These are phyloP conservation scores for Geococcyx californianus DNA, from an alignment of 2,113 vertebrate genomes.

Conservation along the genomic window DNA sequence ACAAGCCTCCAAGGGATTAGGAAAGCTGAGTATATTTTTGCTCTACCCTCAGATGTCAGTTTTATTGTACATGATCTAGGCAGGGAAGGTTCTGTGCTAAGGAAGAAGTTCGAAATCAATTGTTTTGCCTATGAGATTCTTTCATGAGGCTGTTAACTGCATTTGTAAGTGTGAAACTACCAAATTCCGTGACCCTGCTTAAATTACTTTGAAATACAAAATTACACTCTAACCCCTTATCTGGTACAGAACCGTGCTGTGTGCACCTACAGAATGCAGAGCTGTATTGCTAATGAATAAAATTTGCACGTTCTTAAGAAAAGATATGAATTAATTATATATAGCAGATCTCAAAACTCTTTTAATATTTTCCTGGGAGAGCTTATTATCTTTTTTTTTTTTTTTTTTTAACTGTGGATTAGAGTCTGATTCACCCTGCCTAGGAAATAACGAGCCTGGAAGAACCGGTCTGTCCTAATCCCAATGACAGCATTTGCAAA, in stretches of 20 bases:
- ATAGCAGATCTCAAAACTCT: background rate
- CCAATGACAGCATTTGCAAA: fast-evolving
- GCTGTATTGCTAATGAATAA: background rate
- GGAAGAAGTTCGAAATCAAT: slow-evolving; percentile 50
- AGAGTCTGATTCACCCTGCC: background rate
- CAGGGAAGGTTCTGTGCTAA: slow-evolving; percentile 2
- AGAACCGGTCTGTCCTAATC: background rate
- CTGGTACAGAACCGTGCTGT: background rate
- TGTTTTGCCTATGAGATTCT: slow-evolving; percentile 29
- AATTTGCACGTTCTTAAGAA: background rate
- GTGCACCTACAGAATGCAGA: background rate
- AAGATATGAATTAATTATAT: background rate
- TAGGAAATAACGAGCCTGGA: background rate
- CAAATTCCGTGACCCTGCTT: background rate
- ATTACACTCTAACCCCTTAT: background rate
- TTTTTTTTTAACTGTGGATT: background rate
- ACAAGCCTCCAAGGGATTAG: slow-evolving; percentile 58
- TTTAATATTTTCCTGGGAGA: background rate
- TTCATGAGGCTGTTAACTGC: background rate
- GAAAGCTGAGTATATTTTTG: slow-evolving; percentile 28
- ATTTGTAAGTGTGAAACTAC: slow-evolving; percentile 17
- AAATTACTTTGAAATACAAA: slow-evolving; percentile 10
- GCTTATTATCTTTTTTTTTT: background rate
- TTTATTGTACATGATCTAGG: slow-evolving; percentile 52
- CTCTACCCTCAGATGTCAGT: slow-evolving; percentile 40